These are phyloP conservation scores for Sphecodes monilicornis DNA, from an alignment of 2,888 invertebrate species.

Conservation along the genomic window DNA sequence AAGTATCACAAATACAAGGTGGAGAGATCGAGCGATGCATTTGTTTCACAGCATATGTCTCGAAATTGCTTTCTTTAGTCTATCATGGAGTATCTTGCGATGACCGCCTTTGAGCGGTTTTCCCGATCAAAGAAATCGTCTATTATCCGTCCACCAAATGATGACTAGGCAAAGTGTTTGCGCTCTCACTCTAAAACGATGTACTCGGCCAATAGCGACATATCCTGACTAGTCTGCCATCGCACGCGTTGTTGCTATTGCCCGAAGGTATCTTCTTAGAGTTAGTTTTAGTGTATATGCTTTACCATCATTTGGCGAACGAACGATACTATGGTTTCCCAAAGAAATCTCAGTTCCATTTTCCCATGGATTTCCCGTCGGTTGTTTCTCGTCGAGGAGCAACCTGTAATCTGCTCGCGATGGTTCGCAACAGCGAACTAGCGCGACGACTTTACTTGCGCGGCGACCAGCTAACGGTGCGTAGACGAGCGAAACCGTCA, in stretches of 20 bases:
- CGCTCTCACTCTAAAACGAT: background rate
- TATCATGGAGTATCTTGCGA: background rate
- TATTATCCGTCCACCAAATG: background rate
- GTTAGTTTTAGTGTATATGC: background rate
- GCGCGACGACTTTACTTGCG: background rate
- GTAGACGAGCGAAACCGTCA: conserved; percentile 3
- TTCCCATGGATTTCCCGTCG: background rate
- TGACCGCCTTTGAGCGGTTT: background rate
- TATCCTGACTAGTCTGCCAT: background rate
- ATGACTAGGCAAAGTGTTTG: background rate
- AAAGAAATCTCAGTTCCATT: background rate
- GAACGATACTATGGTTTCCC: background rate
- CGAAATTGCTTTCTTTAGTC: background rate
- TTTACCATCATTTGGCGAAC: no score
- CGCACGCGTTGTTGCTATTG: background rate
- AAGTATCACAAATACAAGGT: background rate
- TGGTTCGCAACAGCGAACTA: background rate
- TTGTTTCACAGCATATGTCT: background rate
- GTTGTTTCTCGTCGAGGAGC: background rate
- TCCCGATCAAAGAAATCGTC: background rate
- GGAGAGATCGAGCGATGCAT: background rate
- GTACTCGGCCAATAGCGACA: background rate
- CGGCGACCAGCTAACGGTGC: conserved; percentile 38
- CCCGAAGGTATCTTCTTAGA: background rate
- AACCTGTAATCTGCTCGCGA: background rate